Percentiles rank a stretch among this genome's conserved stretches.
These are phyloP conservation scores for Carcina quercana DNA, from an alignment of 2,888 invertebrate genomes.

Conservation along the genomic window DNA sequence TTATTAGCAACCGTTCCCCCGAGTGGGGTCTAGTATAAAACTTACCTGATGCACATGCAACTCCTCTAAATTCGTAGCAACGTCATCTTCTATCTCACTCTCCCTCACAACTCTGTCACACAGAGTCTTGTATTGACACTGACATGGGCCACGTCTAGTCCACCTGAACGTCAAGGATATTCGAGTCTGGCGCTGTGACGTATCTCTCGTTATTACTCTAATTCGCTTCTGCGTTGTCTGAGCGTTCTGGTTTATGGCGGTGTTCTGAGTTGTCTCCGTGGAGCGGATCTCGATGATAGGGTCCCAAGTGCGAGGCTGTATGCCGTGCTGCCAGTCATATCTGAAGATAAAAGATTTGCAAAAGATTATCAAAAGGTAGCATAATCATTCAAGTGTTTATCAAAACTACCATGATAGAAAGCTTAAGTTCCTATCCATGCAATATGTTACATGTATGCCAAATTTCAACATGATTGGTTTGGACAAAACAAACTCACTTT, in stretches of 20 bases:
- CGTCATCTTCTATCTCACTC: conserved; percentile 45
- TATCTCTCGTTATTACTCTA: conserved; percentile 42
- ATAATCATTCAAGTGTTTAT: not conserved
- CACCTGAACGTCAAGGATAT: conserved; percentile 92
- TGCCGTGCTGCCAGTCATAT: conserved; percentile 92
- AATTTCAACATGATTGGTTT: too few relatives aligned
- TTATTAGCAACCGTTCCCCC: too few relatives aligned
- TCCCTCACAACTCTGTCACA: conserved; percentile 76
- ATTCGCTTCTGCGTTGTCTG: conserved; percentile 11
- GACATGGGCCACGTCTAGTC: conserved; percentile 69
- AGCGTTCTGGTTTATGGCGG: too few relatives aligned
- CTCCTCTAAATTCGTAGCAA: conserved; percentile 80
- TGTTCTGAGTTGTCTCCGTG: conserved; percentile 11
- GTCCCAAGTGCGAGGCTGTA: conserved; percentile 89
- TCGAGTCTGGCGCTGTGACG: conserved; percentile 50
- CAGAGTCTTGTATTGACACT: conserved; percentile 75
- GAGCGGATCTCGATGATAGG: conserved; percentile 66
- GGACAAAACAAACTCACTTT: too few relatives aligned
- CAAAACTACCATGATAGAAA: too few relatives aligned
- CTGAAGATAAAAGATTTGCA: conserved; percentile 46
- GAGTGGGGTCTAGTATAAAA: too few relatives aligned
- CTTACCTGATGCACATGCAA: conserved; percentile 83
- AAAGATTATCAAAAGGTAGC: too few relatives aligned
- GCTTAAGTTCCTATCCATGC: too few relatives aligned
- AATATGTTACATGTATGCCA: too few relatives aligned